Base-by-base conservation (phyloP, 1,140 invertebrate species). In the Brachystomella parvula region DNA sequence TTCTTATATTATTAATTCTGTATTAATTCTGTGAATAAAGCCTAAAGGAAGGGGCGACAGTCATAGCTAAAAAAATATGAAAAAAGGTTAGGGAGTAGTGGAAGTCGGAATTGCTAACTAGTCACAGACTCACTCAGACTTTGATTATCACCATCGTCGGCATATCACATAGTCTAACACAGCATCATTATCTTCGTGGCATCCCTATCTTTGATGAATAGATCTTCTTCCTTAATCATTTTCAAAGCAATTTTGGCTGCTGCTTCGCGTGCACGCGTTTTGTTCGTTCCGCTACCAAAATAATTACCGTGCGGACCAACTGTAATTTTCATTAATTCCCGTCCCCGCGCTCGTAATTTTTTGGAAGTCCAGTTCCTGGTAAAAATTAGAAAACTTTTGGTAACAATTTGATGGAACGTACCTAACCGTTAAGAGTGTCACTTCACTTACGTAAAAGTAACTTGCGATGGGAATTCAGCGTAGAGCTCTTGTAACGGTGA, bases 231-330 rank as follows among this genome's bases (percentile, higher is more conserved):
- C 30, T 67, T 67, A 21, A 67, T 63, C 53, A 67, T 57, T 47
- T 67, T 67, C 1, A 91, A 77, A 0, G 88, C 88, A 63, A 87
- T 78, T 75, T 91, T 90, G 0, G 89, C 83, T 1, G 88, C 88
- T 0, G 88, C 85, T 33, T 83, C 79, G 75, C 89, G 89, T 0
- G 88, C 88, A 73, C 84, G 79, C 12, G 78, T 78, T 67, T 83
- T 85, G 75, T 86, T 89, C 0, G 68, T 73, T 15, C 88, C 89
- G 74, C 86, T 85, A 0, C 89, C 89, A 76, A 83, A 78, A 2
- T 87, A 87, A 0, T 78, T 76, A 68, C 82, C 80, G 3, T 75
- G 76, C 63, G 81, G 73, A 0, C 83, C 83, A 49, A 84, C 78
- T 17, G 77, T 81, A 49, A 89, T 81, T 28, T 83, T 79, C 3